Base-by-base conservation (phyloP, 1,140 invertebrate genomes). In the Himalopsyche phryganea region DNA sequence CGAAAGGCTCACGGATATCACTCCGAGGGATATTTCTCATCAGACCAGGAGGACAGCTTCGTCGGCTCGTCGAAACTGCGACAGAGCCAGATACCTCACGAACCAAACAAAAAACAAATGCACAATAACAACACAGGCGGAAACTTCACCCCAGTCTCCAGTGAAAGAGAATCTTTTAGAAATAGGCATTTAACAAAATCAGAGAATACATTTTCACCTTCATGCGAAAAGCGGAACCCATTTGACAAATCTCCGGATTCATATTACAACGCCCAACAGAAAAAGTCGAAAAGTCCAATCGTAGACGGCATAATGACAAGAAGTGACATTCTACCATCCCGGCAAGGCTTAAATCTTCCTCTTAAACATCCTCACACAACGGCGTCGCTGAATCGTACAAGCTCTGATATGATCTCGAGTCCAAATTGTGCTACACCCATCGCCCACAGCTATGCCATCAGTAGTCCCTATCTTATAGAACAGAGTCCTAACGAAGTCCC, bases 21-120 rank as follows among this genome's bases (percentile, higher is more conserved):
- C 68, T 85, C 83, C 1, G 85, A 87, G 68, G 85, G 84, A 9
- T 85, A 86, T 62, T 85, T 85, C 68, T 85, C 83, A 9, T 85
- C 82, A 4, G 84, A 85, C 65, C 83, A 84, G 68, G 80, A 85
- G 66, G 83, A 84, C 65, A 79, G 38, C 40, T 15, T 28, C 10
- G 28, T 20, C 2, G 46, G 45, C 2, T n/a, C 32, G 0, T 15
- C 52, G 1, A 61, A 61, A 50, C 28, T 42, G 23, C 32, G 32
- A 41, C 44, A 56, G n/a, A 40, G 33, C 20, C 44, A 32, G 28
- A 13, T 42, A 1, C 45, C 19, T 14, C 40, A 51, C 41, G 38
- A 51, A 41, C 3, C 49, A 14, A 9, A 40, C n/a, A 15, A 40
- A 13, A 40, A 40, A 9, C 9, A 46, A 46, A 44, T 33, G 20